phyloP scores from a whole-genome alignment of 2,797 vertebrate species.

The Heterohyrax brucei region DNA sequence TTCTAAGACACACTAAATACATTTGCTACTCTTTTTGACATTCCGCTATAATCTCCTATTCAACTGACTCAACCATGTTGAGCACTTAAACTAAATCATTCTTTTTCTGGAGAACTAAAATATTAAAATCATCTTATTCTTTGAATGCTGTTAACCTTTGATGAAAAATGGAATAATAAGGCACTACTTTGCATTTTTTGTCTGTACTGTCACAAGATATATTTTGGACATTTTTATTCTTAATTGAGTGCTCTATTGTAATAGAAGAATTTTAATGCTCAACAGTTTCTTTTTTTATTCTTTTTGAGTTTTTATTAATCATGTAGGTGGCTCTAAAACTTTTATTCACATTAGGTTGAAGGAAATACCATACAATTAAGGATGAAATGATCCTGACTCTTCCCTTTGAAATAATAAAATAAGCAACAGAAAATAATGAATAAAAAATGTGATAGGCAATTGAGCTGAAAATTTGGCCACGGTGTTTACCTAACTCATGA shows the following conservation, averaged over 20 bases:
- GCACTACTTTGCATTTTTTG: not conserved
- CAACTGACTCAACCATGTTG: not conserved
- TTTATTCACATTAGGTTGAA: not conserved
- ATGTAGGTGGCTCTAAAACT: not conserved
- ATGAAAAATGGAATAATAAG: conserved; percentile 37
- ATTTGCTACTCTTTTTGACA: not conserved
- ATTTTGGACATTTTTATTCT: conserved; percentile 17
- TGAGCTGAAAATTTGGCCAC: not conserved
- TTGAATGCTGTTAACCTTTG: conserved; percentile 44
- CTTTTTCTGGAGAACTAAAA: conserved; percentile 31
- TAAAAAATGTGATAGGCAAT: not conserved
- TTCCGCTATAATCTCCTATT: not conserved
- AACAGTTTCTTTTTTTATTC: not conserved
- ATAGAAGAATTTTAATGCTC: not conserved
- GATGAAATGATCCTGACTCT: not conserved
- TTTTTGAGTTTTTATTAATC: not conserved
- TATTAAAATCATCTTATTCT: conserved; percentile 32
- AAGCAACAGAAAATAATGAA: not conserved
- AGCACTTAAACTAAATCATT: conserved; percentile 14
- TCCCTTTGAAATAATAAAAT: conserved; percentile 7
- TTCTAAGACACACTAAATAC: not conserved
- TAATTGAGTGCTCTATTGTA: not conserved
- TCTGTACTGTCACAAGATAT: not conserved
- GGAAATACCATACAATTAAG: not conserved
- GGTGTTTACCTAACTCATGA: not conserved